Base-by-base conservation (phyloP, 2,113 vertebrate species). In the Mola mola region DNA sequence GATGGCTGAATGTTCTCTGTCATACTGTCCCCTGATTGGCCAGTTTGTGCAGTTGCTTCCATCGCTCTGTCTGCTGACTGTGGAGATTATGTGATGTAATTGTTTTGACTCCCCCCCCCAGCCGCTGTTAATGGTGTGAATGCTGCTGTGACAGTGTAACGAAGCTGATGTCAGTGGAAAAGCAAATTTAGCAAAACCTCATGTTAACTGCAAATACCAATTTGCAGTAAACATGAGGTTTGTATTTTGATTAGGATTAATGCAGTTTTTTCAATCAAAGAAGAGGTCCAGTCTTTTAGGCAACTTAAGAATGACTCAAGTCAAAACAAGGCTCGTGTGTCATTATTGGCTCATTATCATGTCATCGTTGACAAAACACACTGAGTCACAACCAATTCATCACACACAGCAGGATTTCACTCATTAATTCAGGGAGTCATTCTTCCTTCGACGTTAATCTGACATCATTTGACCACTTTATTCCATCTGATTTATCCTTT, bases 21-120 rank as follows among this genome's bases (percentile, higher is more conserved):
- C 65, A 51, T 4, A 28, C 53, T 12, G 42, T 62, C 38, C 55
- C 16, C 58, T 58, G 71, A 80, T 83, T 84, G 79, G 75, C 13
- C 70, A 8, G 56, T 74, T 68, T 34, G 58, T 31, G 56, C 69
- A 41, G 44, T 72, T 56, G 70, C 71, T 56, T 75, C 76, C 71
- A 65, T 84, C 66, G 57, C 57, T 70, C 40, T 59, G 56, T 66
- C 49, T 17, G 53, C 81, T 69, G 81, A 84, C 74, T 66, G 75
- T 66, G 53, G 61, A 66, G 46, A 79, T 81, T 63, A 68, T 43
- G 47, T 78, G 78, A 81, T 74, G 77, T 72, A 72, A 89, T 87
- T 81, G 67, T 75, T 74, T 26, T 78, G 83, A 87, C 73, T 72
- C 72, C 52, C 65, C 50, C 65, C 40, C 55, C 36, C 51, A 42